Conservation (phyloP, 2,113 vertebrate genomes). For the Bambusicola thoracicus region DNA sequence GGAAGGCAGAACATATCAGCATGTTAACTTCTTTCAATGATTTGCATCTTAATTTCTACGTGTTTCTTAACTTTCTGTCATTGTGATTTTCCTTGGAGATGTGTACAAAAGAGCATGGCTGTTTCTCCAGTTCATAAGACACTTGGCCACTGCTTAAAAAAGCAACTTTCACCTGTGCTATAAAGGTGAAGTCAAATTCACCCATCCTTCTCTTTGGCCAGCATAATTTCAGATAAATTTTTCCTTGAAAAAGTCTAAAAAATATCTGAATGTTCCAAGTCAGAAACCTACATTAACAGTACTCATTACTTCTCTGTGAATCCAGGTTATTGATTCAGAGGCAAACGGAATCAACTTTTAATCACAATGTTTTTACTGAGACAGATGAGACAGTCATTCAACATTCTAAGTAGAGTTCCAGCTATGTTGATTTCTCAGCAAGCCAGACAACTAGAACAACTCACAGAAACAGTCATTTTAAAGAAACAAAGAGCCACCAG, state of each 20-base stretch:
- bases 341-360: neutral
- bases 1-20: neutral
- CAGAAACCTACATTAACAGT: neutral
- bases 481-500: neutral
- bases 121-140: neutral
- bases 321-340: neutral
- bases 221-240: neutral
- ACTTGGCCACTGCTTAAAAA: neutral
- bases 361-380: neutral
- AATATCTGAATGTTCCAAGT: neutral
- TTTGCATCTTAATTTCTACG: neutral
- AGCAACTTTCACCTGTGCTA: neutral
- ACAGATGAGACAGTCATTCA: neutral
- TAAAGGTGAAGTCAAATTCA: neutral
- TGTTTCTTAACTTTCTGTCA: neutral
- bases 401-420: neutral
- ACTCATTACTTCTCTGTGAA: neutral
- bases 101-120: neutral
- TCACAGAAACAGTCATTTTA: neutral
- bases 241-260: neutral
- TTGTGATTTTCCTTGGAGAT: neutral
- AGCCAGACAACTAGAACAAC: neutral
- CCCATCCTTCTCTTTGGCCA: neutral
- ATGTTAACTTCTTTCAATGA: accelerated
- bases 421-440: neutral